Percentiles rank a stretch among this genome's conserved stretches.
Conservation (phyloP, 2,113 vertebrate species). For the Cynopterus brachyotis region DNA sequence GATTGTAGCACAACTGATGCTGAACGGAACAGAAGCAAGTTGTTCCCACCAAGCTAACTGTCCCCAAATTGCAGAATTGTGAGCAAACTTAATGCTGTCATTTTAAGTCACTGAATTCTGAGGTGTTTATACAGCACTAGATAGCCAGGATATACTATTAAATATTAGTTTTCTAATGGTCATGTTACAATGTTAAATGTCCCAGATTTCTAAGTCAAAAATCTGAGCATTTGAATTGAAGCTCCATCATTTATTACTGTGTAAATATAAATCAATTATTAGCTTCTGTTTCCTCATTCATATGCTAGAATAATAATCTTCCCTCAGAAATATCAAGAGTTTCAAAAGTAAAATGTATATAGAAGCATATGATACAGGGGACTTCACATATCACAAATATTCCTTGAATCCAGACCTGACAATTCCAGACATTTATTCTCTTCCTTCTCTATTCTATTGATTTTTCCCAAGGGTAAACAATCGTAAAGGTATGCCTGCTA, state of each 20-base stretch:
- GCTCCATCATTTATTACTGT: background rate
- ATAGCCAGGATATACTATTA: background rate
- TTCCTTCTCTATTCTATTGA: background rate
- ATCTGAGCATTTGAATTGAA: background rate
- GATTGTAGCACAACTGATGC: background rate
- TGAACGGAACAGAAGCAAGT: background rate
- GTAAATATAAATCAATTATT: background rate
- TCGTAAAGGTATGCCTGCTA: background rate
- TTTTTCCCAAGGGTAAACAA: background rate
- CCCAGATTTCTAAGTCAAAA: background rate
- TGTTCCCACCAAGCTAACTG: background rate
- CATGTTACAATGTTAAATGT: background rate
- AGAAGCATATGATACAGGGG: background rate
- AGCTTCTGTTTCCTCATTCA: background rate
- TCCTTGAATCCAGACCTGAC: background rate
- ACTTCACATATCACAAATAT: background rate
- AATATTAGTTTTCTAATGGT: background rate
- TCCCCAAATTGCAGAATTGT: background rate
- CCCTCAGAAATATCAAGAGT: background rate
- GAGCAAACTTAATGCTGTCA: background rate
- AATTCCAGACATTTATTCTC: background rate
- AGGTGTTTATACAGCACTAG: background rate
- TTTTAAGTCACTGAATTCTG: background rate
- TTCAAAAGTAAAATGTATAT: background rate
- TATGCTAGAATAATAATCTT: background rate